These are phyloP conservation scores for Stichopus horrens DNA, from an alignment of 53 echinoderm and acorn worm species.

Conservation along the genomic window DNA sequence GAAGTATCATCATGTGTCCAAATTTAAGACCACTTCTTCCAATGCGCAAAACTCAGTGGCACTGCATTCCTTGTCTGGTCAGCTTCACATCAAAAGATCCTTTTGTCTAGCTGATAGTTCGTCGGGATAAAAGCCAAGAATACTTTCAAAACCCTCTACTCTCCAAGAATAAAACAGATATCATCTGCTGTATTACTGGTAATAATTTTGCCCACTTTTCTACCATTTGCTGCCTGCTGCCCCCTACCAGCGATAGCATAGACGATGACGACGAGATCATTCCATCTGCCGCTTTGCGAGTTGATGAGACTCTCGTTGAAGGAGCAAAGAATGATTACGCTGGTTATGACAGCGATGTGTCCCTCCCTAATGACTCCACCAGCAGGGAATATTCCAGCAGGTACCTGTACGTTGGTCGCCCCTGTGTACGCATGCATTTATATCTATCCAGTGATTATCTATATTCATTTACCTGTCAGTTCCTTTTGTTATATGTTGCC, in stretches of 20 bases:
- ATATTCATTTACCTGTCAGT: neutral
- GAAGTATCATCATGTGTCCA: too few species aligned
- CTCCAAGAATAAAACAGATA: too few species aligned
- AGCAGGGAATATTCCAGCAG: neutral
- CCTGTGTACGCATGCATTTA: neutral
- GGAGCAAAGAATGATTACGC: conserved; percentile 68
- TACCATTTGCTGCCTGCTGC: neutral
- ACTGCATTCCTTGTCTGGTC: too few species aligned
- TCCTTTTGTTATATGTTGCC: neutral
- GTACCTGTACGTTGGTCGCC: conserved; percentile 7
- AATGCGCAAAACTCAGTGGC: too few species aligned
- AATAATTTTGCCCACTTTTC: neutral
- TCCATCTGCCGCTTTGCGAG: neutral
- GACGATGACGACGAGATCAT: conserved; percentile 24
- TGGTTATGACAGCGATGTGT: conserved; percentile 67
- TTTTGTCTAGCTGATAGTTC: too few species aligned
- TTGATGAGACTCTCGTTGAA: conserved; percentile 60
- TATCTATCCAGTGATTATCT: neutral
- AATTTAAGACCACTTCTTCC: too few species aligned
- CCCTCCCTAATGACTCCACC: conserved; percentile 29
- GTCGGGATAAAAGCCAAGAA: too few species aligned
- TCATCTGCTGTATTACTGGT: too few species aligned
- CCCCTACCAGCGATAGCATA: conserved; percentile 40
- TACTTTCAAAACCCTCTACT: too few species aligned
- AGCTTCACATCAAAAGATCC: too few species aligned